Base-by-base conservation (phyloP, 2,888 invertebrate genomes). In the Theretra japonica region DNA sequence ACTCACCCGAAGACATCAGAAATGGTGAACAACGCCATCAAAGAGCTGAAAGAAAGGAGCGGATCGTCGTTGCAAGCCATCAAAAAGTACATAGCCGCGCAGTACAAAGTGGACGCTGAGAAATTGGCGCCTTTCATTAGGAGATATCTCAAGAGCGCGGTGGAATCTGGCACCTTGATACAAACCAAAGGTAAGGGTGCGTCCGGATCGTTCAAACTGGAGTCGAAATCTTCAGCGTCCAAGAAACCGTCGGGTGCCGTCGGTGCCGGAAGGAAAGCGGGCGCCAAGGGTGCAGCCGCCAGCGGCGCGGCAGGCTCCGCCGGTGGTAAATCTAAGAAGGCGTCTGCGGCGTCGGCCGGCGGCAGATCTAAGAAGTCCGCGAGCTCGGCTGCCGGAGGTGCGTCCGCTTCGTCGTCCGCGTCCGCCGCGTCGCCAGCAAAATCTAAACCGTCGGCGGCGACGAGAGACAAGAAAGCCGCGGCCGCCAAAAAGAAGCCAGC, bases 41-140 rank as follows among this genome's bases (percentile, higher is more conserved):
- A 87, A 74, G 85, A 88, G 71, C 82, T 95, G 69, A 95, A 95
- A 79, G 95, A 95, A 79, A 93, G 95, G 41, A 94, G 94, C 70
- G 96, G 96, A 41, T 96, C 96, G 0, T 96, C 96, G 0, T 81
- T 88, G 75, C 93, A 86, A 82, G 91, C 91, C 2, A 96, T 96
- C 83, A 96, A 96, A 83, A 96, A 96, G 81, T 96, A 95, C 84
- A 94, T 96, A 69, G 87, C 93, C 15, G 88, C 93, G 30, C 95
- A 94, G 72, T 96, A 96, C 92, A 95, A 95, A 73, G 90, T 96
- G 7, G 96, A 96, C 81, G 90, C 93, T 0, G 95, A 95, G 73
- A 96, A 95, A 79, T 82, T 95, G 65, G 91, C 95, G 1, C 93
- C 94, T 2, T 96, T 94, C 86, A 96, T 96, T 78, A 95, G 94